A percentile compares a stretch with the other conserved stretches of the same genome.
phyloP scores from a whole-genome alignment of 2,797 vertebrate genomes.

The Manis pentadactyla region DNA sequence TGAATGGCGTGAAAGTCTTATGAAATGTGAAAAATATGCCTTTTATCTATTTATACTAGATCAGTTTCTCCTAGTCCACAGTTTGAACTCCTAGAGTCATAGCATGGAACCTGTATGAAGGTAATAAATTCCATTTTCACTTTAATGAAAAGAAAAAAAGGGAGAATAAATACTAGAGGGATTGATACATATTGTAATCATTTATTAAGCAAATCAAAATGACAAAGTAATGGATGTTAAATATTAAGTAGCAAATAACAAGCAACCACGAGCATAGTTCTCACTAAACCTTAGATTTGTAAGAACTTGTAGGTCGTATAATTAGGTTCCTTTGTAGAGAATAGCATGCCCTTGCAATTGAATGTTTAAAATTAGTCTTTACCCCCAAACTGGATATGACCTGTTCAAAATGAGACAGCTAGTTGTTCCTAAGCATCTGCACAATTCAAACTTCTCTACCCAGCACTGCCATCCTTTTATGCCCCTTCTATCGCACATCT shows the following conservation, averaged over 20 bases:
- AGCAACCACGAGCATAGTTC: not conserved
- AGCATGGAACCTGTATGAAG: not conserved
- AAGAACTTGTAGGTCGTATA: not conserved
- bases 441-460: not conserved
- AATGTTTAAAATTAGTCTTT: not conserved
- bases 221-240: not conserved
- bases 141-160: not conserved
- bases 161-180: not conserved
- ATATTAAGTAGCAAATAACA: not conserved
- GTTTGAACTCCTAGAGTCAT: not conserved
- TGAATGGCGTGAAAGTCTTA: not conserved
- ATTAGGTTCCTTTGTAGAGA: not conserved
- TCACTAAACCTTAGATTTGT: not conserved
- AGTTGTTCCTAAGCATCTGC: not conserved
- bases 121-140: not conserved
- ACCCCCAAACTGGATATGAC: not conserved
- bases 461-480: too few relatives aligned
- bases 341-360: not conserved
- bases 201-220: slow-evolving; percentile 5
- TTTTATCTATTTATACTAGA: not conserved
- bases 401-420: not conserved
- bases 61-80: not conserved
- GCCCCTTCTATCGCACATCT: too few relatives aligned
- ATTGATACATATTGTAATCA: not conserved
- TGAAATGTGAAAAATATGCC: too few relatives aligned